phyloP scores from a whole-genome alignment of 2,888 invertebrate species.

The Platypus cylindrus region DNA sequence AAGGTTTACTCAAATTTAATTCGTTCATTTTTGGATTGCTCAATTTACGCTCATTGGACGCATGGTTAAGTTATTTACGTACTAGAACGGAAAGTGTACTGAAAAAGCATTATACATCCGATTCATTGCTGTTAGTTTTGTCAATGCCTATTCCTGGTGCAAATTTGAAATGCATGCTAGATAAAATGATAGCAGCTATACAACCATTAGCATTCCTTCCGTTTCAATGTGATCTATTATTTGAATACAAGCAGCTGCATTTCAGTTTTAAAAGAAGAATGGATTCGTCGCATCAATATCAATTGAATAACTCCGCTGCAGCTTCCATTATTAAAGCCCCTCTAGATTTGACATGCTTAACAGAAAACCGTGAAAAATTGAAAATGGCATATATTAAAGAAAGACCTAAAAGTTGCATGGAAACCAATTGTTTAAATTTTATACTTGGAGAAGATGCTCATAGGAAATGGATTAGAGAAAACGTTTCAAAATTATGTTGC shows the following conservation, averaged over 20 bases:
- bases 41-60: constrained; percentile 77
- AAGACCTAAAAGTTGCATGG: constrained; percentile 60
- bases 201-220: constrained; percentile 69
- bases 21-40: constrained; percentile 78
- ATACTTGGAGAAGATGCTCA: constrained; percentile 35
- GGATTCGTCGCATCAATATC: constrained; percentile 36
- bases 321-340: too few species aligned
- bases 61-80: constrained; percentile 78
- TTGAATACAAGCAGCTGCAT: constrained; percentile 64
- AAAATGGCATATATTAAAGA: too few species aligned
- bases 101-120: constrained; percentile 64
- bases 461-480: constrained; percentile 37
- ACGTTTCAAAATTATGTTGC: too few species aligned
- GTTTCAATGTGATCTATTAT: constrained; percentile 69
- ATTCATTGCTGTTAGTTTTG: constrained; percentile 54
- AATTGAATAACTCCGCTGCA: too few species aligned
- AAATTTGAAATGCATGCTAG: constrained; percentile 50
- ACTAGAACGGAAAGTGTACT: constrained; percentile 73
- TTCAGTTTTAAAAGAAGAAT: constrained; percentile 62
- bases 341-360: constrained; percentile 43
- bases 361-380: constrained; percentile 32
- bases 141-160: constrained; percentile 49
- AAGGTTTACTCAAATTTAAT: constrained; percentile 71
- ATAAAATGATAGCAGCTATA: constrained; percentile 61
- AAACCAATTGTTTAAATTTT: constrained; percentile 31